Percentiles rank a stretch among this genome's conserved stretches.
Conservation (phyloP, 2,888 invertebrate genomes). For the Meiosimyza decipiens region DNA sequence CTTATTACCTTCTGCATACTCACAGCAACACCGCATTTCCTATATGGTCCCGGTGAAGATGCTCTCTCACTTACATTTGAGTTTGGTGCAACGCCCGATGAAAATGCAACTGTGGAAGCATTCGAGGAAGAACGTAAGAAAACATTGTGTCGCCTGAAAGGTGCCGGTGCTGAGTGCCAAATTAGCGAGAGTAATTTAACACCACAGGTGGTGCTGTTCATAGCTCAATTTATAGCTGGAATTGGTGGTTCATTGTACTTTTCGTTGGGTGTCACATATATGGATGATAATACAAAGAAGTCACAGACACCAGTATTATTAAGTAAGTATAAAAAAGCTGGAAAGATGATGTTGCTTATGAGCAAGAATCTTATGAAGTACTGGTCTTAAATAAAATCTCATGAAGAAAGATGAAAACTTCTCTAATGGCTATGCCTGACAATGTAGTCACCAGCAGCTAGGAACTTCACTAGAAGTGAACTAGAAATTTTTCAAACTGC, state of each 20-base stretch:
- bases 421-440: too few relatives aligned
- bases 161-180: conserved; percentile 66
- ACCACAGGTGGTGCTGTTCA: conserved; percentile 73
- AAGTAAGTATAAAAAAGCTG: conserved; percentile 70
- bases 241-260: conserved; percentile 77
- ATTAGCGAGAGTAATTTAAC: conserved; percentile 71
- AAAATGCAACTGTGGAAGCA: conserved; percentile 66
- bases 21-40: conserved; percentile 75
- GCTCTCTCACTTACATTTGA: conserved; percentile 73
- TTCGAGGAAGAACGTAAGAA: conserved; percentile 70
- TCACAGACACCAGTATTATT: conserved; percentile 77
- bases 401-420: too few relatives aligned
- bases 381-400: too few relatives aligned
- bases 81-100: conserved; percentile 68
- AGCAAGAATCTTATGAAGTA: too few relatives aligned
- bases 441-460: too few relatives aligned
- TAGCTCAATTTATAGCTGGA: conserved; percentile 78
- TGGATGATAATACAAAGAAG: conserved; percentile 82
- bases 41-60: conserved; percentile 77
- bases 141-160: conserved; percentile 69
- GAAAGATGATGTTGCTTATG: too few relatives aligned
- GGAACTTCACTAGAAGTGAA: too few relatives aligned
- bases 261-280: conserved; percentile 77
- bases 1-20: conserved; percentile 75
- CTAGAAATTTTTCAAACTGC: too few relatives aligned